Conservation (phyloP, 2,113 vertebrate species). For the Lophochroa leadbeateri region DNA sequence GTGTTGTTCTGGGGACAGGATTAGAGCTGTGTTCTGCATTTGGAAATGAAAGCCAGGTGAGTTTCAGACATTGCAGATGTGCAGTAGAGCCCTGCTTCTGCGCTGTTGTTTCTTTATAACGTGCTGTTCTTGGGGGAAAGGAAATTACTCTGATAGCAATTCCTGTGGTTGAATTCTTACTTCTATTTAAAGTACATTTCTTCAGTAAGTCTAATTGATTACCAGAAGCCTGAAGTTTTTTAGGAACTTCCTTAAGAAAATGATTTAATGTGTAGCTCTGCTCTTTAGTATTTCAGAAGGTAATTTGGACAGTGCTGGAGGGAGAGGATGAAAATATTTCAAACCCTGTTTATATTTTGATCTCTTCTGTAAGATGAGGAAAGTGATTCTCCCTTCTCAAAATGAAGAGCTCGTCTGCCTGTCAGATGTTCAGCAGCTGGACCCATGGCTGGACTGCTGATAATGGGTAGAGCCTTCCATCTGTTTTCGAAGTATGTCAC, state of each 20-base stretch:
- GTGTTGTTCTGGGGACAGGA: neutral
- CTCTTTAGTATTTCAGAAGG: neutral
- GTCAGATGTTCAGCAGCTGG: neutral
- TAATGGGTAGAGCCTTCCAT: neutral
- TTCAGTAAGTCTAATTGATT: neutral
- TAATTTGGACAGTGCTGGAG: neutral
- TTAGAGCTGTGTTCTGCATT: neutral
- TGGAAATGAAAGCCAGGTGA: neutral
- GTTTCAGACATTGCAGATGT: neutral
- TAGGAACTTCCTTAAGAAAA: neutral
- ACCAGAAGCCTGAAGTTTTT: neutral
- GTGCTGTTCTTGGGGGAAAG: neutral
- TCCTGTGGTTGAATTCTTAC: neutral
- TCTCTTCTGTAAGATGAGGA: neutral
- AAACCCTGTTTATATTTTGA: neutral
- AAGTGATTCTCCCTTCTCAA: neutral
- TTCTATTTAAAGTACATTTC: neutral
- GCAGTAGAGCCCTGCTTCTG: neutral
- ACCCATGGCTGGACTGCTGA: neutral
- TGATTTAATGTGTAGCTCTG: neutral
- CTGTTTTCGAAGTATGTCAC: neutral
- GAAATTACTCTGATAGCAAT: neutral
- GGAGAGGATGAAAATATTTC: neutral
- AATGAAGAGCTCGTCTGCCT: neutral
- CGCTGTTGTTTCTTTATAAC: neutral